Evolutionary conservation across 2,888 invertebrate genomes (phyloP), one percentile per base, ranked within the genome.

Genomic region (Drymonia ruficornis): DNA sequence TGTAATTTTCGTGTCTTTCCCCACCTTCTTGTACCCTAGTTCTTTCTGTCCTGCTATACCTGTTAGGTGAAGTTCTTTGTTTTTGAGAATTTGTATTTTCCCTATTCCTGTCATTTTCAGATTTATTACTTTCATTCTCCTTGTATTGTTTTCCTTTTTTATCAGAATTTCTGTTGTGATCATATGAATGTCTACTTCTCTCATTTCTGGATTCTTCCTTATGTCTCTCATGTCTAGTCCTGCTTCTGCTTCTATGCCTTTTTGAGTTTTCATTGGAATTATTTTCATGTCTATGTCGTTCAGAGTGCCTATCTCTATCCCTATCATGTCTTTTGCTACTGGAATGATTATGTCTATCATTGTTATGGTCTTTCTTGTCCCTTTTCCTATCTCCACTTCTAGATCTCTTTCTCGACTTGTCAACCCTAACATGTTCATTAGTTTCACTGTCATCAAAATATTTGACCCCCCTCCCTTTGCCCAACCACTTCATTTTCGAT

Each of bases 401-500:
- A 57, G 74, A 52, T 45, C 45, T 13, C 54, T 67, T 61, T 58
- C 64, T 70, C 54, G 70, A 56, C 57, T 64, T 72, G 51, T 77
- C 55, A 58, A 61, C 66, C 49, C 59, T 70, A 49, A 53, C 52
- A 51, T 69, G 49, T 38, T 76, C 56, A 61, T 72, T 68, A 31
- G 62, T 67, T 45, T 75, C 81, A 58, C 83, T 82, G 53, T 87
- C 85, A 80, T 83, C 81, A 63, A 91, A 91, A 80, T 94, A 94
- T 62, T 94, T 93, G 0, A 97, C 95, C 6, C 97, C 97, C 77
- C 96, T 94, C 0, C 97, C 98, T 89, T 98, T 98, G 2, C 98
- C 98, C 52, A 95, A 94, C 97, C 98, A 98, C 73, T 96, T 96
- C 71, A 98, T 95, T 88, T 99, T 99, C 1, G 99, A 96, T 0